Conservation (phyloP, 1,140 invertebrate genomes). For the Branchinecta lindahli region DNA sequence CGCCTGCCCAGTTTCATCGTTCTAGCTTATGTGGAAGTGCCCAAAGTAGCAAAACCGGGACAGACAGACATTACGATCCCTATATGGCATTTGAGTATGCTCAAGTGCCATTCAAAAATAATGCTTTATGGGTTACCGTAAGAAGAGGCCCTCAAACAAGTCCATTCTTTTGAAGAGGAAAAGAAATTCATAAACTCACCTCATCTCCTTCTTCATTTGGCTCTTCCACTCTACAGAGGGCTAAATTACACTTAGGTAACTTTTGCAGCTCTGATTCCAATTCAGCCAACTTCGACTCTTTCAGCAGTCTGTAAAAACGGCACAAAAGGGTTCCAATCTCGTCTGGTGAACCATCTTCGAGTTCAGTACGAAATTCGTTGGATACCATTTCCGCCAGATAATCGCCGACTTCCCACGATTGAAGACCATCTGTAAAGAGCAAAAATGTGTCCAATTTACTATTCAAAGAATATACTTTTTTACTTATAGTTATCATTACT, state of each 20-base stretch:
- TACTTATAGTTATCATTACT: no score
- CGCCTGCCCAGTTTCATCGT: no score
- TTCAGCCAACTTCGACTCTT: constrained; percentile 19
- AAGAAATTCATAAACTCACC: background rate
- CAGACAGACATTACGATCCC: no score
- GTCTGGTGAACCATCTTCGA: constrained; percentile 23
- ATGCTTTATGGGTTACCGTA: no score
- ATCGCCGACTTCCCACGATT: constrained; percentile 21
- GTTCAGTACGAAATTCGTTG: constrained; percentile 23
- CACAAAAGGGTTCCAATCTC: constrained; percentile 21
- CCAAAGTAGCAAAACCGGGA: no score
- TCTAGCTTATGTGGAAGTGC: no score
- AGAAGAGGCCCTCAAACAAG: no score
- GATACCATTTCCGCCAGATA: constrained; percentile 22
- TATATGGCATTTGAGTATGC: no score
- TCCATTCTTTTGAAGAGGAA: no score
- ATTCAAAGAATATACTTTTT: no score
- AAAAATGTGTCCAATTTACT: no score
- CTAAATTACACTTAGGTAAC: constrained; percentile 14
- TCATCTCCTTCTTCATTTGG: background rate
- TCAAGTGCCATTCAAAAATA: no score
- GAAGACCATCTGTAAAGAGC: constrained; percentile 19
- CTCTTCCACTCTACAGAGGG: constrained; percentile 15
- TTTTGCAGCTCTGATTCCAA: constrained; percentile 12
- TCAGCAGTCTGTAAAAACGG: constrained; percentile 18